Evolutionary conservation across 2,113 vertebrate species (phyloP), one percentile per base, ranked within the genome.

Genomic region (Pachypanchax playfairii): DNA sequence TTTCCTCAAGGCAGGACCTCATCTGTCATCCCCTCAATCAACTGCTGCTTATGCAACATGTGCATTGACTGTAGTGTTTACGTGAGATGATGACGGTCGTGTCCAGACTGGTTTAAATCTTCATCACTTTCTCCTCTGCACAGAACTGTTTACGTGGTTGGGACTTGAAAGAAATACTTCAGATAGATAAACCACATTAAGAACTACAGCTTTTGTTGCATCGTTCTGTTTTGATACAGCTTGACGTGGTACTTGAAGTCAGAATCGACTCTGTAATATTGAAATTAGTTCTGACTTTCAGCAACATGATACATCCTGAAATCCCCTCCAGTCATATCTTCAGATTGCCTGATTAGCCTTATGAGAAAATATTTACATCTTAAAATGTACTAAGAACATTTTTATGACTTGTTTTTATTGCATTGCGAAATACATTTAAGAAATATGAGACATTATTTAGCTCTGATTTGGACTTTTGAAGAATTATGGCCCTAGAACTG

Each of bases 111-210:
- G 81, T 49, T 38, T 48, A 18, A 38, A 14, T 50, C 77, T 82
- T 65, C 64, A 65, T 79, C 77, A 72, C 65, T 72, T 42, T 59
- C 53, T 78, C 53, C 51, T 61, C 22, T 6, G 39, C 56, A 60
- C 46, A 29, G 39, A 58, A 67, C 6, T 0, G 6, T 7, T 3
- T 0, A 1, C 22, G 33, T 28, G 13, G 31, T 20, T 50, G n/a
- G 48, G 61, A 56, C 52, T 64, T 7, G 33, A 39, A 43, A 22
- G 46, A 26, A 61, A 26, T 35, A 33, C 44, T 36, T 35, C 6
- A n/a, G 6, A 49, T 41, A 0, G 8, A 55, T 15, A 20, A 47
- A 42, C 17, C 28, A 6, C 20, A 21, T 28, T 4, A 25, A 17
- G 28, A 10, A 13, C n/a, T 21, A n/a, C n/a, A n/a, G n/a, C n/a